Evolutionary conservation across 2,888 invertebrate species (phyloP).

Genomic region (Melipona bicolor): DNA sequence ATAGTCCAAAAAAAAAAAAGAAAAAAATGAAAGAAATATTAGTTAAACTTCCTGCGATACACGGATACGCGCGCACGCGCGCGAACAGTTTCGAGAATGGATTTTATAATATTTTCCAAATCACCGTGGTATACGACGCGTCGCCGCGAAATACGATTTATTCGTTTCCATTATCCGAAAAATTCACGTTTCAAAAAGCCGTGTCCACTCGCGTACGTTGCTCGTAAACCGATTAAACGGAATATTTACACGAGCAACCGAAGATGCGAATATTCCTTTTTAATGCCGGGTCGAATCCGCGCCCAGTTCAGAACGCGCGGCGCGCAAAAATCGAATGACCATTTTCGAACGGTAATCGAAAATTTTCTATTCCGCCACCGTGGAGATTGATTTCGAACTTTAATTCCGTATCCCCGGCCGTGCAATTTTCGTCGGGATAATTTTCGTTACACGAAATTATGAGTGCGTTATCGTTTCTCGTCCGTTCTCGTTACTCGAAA

Average conservation of each 20-base stretch:
- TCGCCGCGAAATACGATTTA: slow-evolving; percentile 36
- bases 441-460: slow-evolving; percentile 14
- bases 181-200: slow-evolving; percentile 4
- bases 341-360: background rate
- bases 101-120: slow-evolving; percentile 48
- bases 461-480: background rate
- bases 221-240: slow-evolving; percentile 7
- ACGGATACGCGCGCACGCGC: slow-evolving; percentile 30
- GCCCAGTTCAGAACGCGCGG: background rate
- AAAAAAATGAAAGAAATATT: slow-evolving; percentile 16
- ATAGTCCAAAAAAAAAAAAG: background rate
- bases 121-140: slow-evolving; percentile 15
- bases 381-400: slow-evolving; percentile 19
- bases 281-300: background rate
- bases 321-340: background rate
- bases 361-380: background rate
- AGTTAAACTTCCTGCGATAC: slow-evolving; percentile 22
- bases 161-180: slow-evolving; percentile 16
- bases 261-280: background rate
- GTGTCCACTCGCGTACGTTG: background rate
- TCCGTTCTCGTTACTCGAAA: background rate
- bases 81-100: slow-evolving; percentile 42
- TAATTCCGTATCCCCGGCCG: background rate
- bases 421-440: background rate
- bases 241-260: background rate